A percentile compares a stretch with the other conserved stretches of the same genome.
phyloP scores from a whole-genome alignment of 2,888 invertebrate species.

The Sesia bembeciformis region DNA sequence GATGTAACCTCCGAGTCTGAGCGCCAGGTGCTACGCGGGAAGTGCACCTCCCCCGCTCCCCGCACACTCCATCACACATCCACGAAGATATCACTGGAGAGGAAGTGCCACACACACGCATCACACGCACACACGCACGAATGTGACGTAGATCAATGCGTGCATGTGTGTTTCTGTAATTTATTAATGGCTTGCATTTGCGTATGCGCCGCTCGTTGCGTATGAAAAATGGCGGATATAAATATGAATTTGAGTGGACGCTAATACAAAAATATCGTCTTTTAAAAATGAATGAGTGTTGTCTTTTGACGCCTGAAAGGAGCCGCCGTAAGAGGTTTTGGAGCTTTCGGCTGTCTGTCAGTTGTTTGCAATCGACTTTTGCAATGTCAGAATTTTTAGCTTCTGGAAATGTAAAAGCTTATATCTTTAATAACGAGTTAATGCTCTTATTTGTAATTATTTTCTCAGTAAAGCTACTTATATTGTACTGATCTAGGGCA shows the following conservation, averaged over 20 bases:
- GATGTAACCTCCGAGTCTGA: constrained; percentile 54
- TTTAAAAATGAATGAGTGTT: constrained; percentile 31
- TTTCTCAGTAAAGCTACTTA: no score
- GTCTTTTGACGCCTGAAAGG: constrained; percentile 23
- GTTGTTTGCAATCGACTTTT: background rate
- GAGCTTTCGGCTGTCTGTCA: background rate
- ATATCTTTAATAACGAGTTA: no score
- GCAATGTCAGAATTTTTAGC: background rate
- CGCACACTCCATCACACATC: constrained; percentile 24
- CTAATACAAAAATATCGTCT: constrained; percentile 50
- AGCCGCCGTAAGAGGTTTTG: constrained; percentile 13
- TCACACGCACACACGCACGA: constrained; percentile 11
- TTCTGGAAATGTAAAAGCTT: no score
- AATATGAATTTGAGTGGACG: constrained; percentile 53
- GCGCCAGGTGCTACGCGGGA: constrained; percentile 73
- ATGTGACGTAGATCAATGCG: constrained; percentile 35
- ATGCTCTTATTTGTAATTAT: no score
- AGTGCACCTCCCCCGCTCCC: constrained; percentile 31
- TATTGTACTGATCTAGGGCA: no score
- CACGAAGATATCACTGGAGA: constrained; percentile 26
- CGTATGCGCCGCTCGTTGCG: constrained; percentile 52
- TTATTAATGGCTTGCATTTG: constrained; percentile 65
- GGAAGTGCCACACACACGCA: constrained; percentile 34
- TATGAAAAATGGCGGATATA: constrained; percentile 58
- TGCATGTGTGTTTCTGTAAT: constrained; percentile 54